These are phyloP conservation scores for Spilosoma lubricipeda DNA, from an alignment of 2,888 invertebrate species.

Conservation along the genomic window DNA sequence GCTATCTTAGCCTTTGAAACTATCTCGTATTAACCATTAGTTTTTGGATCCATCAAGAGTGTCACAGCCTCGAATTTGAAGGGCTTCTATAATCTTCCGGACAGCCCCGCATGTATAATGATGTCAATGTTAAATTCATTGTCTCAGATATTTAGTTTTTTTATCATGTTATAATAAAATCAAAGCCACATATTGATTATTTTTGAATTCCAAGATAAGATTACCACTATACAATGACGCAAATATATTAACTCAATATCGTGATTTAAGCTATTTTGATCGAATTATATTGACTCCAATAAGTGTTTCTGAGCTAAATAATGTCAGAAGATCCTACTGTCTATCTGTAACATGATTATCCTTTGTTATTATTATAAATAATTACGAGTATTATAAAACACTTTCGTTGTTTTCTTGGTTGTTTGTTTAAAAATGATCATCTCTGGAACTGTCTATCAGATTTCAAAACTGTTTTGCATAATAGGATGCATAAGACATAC, in stretches of 20 bases:
- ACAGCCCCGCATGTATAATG: background rate
- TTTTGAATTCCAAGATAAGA: conserved; percentile 43
- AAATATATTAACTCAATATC: conserved; percentile 25
- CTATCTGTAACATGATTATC: background rate
- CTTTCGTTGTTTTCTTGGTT: background rate
- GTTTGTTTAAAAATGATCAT: background rate
- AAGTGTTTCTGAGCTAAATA: background rate
- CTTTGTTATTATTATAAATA: background rate
- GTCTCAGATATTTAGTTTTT: background rate
- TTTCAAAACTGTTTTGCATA: background rate
- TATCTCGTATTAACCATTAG: background rate
- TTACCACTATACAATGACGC: conserved; percentile 20
- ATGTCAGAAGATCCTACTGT: background rate
- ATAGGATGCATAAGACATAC: background rate
- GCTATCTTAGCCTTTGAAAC: background rate
- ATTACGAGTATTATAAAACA: no score
- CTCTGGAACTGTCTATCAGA: background rate
- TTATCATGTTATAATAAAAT: background rate
- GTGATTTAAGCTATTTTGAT: background rate
- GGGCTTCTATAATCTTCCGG: background rate
- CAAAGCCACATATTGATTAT: conserved; percentile 23
- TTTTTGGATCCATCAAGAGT: background rate
- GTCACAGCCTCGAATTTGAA: background rate
- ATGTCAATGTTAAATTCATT: background rate
- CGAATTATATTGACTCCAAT: background rate